A percentile compares a stretch with the other conserved stretches of the same genome.
Evolutionary conservation across 2,113 vertebrate species (phyloP).

Genomic region (Chaetura pelagica): DNA sequence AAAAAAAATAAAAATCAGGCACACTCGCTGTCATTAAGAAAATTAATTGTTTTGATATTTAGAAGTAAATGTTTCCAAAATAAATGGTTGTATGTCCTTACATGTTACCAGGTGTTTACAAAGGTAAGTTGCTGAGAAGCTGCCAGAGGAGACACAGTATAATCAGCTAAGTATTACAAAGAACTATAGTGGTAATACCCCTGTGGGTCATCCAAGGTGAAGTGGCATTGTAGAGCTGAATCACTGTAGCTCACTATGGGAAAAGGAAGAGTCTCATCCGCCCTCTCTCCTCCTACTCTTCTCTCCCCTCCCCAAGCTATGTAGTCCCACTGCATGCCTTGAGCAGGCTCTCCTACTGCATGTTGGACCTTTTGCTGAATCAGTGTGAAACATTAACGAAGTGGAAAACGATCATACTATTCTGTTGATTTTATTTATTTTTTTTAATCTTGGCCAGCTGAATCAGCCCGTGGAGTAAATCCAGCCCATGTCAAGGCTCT

Average conservation of each 20-base stretch:
- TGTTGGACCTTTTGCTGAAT: neutral
- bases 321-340: neutral
- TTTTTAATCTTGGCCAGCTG: neutral
- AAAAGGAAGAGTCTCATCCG: neutral
- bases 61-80: neutral
- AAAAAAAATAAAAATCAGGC: neutral
- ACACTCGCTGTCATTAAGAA: neutral
- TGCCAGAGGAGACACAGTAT: neutral
- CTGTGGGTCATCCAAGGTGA: neutral
- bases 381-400: neutral
- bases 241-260: fast-evolving
- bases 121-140: neutral
- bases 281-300: neutral
- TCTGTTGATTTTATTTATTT: neutral
- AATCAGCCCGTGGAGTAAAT: neutral
- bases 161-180: neutral
- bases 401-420: neutral
- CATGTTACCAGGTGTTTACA: neutral
- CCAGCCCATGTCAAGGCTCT: neutral
- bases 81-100: neutral
- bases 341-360: neutral
- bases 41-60: neutral
- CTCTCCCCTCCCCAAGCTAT: neutral
- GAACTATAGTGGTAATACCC: neutral
- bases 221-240: neutral